Evolutionary conservation across 2,113 vertebrate species (phyloP), one percentile per base, ranked within the genome.

Genomic region (Dicerorhinus sumatrensis): DNA sequence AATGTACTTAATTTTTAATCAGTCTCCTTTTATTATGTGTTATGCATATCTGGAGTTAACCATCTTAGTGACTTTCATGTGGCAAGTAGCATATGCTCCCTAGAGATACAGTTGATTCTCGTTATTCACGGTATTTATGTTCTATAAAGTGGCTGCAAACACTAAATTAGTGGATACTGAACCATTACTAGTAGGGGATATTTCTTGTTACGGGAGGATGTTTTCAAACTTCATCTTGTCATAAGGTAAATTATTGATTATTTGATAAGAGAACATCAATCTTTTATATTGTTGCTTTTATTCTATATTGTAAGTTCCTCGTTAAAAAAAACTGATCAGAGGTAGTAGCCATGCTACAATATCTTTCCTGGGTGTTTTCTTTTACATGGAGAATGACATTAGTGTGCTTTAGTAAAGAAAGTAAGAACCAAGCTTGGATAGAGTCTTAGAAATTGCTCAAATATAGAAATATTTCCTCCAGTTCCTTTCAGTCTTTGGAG

Each of bases 171-270:
- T 70, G 42, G 79, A 8, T 82, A 65, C 23, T 12, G 6, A 95
- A 70, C 67, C 79, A 31, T 91, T 83, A 48, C 46, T 77, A 23
- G 16, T 87, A 39, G 9, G 9, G 65, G 14, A 48, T 75, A 51
- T 73, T 69, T 94, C 12, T 96, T 92, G 7, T 67, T 76, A 29
- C 60, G 60, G 20, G 77, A 88, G 48, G 31, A 42, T 91, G 4
- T 97, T 97, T 93, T 98, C 89, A 82, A 20, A 92, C 25, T 72
- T 88, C 3, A 51, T 96, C n/a, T 93, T 88, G 29, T 91, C 46
- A 36, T 70, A 18, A 87, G 33, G 93, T 93, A 76, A 93, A 95
- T 65, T 94, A 42, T 42, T 81, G 73, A 67, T 69, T 87, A 67
- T 65, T 92, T 89, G 60, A 60, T 94, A 77, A 65, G 56, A 33